Evolutionary conservation across 2,888 invertebrate genomes (phyloP).

Genomic region (Hirtodrosophila confusa): DNA sequence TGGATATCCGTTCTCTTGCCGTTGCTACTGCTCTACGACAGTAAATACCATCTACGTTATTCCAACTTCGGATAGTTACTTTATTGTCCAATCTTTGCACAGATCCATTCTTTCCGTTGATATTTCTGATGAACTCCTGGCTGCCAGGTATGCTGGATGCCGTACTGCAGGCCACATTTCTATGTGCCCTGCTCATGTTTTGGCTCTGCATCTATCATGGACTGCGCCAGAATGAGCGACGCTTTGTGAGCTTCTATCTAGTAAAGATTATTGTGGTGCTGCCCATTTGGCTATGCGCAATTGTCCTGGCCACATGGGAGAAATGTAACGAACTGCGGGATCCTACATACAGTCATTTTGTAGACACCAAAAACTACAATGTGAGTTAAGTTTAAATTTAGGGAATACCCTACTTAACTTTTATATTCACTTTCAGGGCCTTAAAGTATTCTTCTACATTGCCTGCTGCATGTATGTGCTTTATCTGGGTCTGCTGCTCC

Average conservation of each 20-base stretch:
- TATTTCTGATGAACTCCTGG: conserved; percentile 94
- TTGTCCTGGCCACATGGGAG: conserved; percentile 95
- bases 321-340: conserved; percentile 94
- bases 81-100: conserved; percentile 63
- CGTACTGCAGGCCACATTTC: conserved; percentile 94
- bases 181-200: conserved; percentile 94
- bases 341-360: conserved; percentile 95
- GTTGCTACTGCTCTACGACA: conserved; percentile 94
- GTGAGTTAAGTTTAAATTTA: conserved; percentile 85
- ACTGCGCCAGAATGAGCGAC: conserved; percentile 94
- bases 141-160: conserved; percentile 96
- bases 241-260: conserved; percentile 93
- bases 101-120: conserved; percentile 98
- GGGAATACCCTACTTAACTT: neutral
- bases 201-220: conserved; percentile 99
- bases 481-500: conserved; percentile 92
- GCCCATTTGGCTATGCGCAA: conserved; percentile 93
- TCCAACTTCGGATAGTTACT: neutral
- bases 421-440: conserved; percentile 87
- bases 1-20: conserved; percentile 96
- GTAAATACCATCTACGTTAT: conserved; percentile 85
- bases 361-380: conserved; percentile 92
- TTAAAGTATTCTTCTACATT: conserved; percentile 95
- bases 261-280: conserved; percentile 95
- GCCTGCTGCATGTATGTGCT: conserved; percentile 93